A percentile compares a stretch with the other conserved stretches of the same genome.
Evolutionary conservation across 2,797 vertebrate genomes (phyloP).

Genomic region (Novumbra hubbsi): DNA sequence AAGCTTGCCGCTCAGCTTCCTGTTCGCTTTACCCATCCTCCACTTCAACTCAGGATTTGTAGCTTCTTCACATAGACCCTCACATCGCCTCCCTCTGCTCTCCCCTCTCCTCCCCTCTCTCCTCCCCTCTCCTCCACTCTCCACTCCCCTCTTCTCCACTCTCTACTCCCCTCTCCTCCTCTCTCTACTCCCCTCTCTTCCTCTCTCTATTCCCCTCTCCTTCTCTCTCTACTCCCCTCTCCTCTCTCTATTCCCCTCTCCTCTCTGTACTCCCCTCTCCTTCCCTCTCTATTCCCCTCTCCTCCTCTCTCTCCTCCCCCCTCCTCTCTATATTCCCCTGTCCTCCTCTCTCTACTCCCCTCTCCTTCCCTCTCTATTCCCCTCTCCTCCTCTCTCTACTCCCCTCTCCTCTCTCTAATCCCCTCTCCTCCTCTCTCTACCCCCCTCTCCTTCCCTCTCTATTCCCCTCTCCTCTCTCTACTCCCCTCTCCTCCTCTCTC

Average conservation of each 20-base stretch:
- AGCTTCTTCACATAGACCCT: too few species aligned
- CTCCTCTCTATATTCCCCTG: background rate
- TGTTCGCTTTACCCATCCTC: background rate
- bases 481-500: background rate
- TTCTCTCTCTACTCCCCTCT: background rate
- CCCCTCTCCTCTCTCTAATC: background rate
- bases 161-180: background rate
- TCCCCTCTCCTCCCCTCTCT: background rate
- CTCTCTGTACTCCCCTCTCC: background rate
- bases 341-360: background rate
- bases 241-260: background rate
- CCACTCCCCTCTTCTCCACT: slow-evolving; percentile 1
- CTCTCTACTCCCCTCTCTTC: background rate
- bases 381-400: background rate
- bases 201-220: background rate
- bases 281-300: background rate
- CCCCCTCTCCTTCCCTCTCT: too few species aligned
- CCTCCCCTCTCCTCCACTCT: background rate
- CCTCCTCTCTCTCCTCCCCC: background rate
- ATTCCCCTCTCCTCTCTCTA: background rate
- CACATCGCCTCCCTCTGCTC: too few species aligned
- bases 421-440: background rate
- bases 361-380: background rate
- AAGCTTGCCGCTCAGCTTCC: slow-evolving; percentile 7
- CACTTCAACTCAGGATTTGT: background rate